phyloP scores from a whole-genome alignment of 2,113 vertebrate species.

The Picathartes gymnocephalus region DNA sequence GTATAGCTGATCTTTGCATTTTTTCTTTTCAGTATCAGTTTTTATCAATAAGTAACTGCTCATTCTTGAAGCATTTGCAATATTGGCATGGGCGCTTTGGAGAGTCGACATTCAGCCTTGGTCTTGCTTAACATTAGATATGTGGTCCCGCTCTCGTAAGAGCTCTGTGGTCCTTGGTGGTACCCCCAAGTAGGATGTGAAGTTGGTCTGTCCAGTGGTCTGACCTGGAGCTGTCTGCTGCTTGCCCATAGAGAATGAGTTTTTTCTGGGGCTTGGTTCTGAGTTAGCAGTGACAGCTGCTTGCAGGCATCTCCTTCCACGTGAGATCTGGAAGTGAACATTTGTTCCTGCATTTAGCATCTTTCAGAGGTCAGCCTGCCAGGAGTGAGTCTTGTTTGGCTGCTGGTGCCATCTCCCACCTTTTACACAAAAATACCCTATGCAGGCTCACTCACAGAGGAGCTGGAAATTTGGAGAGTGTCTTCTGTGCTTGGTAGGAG shows the following conservation, averaged over 20 bases:
- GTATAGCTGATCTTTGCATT: neutral
- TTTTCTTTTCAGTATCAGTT: neutral
- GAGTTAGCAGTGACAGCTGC: neutral
- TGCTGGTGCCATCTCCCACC: neutral
- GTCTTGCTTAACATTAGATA: neutral
- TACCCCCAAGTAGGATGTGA: neutral
- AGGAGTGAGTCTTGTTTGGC: neutral
- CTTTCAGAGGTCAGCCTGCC: neutral
- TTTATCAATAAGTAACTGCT: neutral
- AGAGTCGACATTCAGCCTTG: neutral
- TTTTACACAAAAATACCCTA: neutral
- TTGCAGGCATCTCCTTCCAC: neutral
- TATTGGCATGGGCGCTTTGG: neutral
- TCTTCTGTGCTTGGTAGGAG: neutral
- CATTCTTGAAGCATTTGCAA: neutral
- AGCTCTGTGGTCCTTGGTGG: neutral
- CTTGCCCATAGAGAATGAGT: neutral
- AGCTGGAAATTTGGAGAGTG: neutral
- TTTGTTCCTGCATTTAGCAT: neutral
- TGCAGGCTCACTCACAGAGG: accelerated
- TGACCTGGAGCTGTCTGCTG: neutral
- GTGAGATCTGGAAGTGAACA: neutral
- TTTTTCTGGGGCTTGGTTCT: neutral
- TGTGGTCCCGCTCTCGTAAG: neutral
- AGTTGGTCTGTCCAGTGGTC: neutral